Conservation (phyloP, 35 echinoderm and acorn worm genomes). For the Patiria miniata region DNA sequence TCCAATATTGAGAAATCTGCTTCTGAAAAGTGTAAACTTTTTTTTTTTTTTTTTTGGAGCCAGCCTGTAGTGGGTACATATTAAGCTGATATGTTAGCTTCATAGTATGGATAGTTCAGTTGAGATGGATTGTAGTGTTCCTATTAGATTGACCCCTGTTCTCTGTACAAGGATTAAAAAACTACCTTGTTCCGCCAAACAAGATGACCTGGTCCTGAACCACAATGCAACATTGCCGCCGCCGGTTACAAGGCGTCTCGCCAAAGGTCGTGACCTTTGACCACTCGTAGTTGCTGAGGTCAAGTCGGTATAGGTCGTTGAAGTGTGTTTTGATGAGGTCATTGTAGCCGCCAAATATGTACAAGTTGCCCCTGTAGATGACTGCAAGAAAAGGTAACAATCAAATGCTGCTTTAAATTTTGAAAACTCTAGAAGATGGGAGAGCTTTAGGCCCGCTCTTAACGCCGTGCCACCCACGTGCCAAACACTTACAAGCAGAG, state of each 20-base stretch:
- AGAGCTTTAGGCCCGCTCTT: too few species aligned
- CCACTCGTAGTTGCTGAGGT: conserved; percentile 83
- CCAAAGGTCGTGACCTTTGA: conserved; percentile 68
- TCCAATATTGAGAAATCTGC: too few species aligned
- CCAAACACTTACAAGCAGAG: conserved; percentile 76
- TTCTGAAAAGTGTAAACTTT: too few species aligned
- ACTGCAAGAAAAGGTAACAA: conserved; percentile 49
- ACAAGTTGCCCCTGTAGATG: conserved; percentile 65
- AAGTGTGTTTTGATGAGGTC: conserved; percentile 74
- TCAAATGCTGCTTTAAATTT: too few species aligned
- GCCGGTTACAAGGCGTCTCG: conserved; percentile 47
- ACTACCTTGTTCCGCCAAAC: conserved; percentile 96
- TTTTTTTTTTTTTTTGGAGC: too few species aligned
- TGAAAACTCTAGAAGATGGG: too few species aligned
- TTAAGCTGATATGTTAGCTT: too few species aligned
- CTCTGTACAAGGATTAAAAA: background rate
- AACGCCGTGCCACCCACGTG: too few species aligned
- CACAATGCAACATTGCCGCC: conserved; percentile 87
- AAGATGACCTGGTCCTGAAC: conserved; percentile 77
- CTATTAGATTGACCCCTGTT: too few species aligned
- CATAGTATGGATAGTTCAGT: too few species aligned
- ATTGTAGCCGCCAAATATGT: conserved; percentile 95
- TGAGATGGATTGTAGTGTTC: too few species aligned
- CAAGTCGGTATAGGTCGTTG: conserved; percentile 82
- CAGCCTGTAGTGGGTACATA: too few species aligned